Base-by-base conservation (phyloP, 2,888 invertebrate genomes). In the Eupeodes latifasciatus region DNA sequence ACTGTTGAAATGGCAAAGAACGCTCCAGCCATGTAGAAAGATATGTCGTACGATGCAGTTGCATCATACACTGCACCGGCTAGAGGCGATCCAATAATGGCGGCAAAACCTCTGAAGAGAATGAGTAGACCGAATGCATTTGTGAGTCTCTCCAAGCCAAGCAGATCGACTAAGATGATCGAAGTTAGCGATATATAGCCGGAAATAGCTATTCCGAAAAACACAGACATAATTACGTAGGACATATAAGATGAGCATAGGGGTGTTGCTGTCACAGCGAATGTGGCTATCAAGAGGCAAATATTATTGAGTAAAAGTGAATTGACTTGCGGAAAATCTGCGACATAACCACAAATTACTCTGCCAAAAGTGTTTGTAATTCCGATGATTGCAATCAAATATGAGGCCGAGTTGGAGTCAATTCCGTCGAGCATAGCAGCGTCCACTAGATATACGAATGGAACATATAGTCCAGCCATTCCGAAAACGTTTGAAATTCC, bases 161-260 rank as follows among this genome's bases (percentile, higher is more conserved):
- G 95, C 53, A 99, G 95, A 93, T 99, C 99, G 90, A 99, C 99
- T 89, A 99, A 95, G 92, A 99, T 98, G 92, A 99, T 99, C 69
- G 99, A 99, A 59, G 99, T 99, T 83, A 99, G 95, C 11, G 99
- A 99, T 92, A 99, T 99, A 94, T 98, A 99, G 88, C 99, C 99
- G 89, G 99, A 98, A 90, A 98, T 96, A 91, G 98, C 98, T 90
- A 99, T 94, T 87, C 99, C 99, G 93, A 99, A 99, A 91, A 97
- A 96, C 90, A 98, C 95, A 53, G 98, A 96, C 94, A 98, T 96
- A 3, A 95, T 94, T 71, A 98, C 96, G 92, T 97, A 97, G 75
- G 96, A 94, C 10, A 95, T 94, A 91, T 97, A 98, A 2, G 96
- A 95, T 87, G 94, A 94, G 93, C 98, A 98, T 92, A 98, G 96